Conservation (phyloP, 2,797 vertebrate genomes). For the Loris lydekkerianus region DNA sequence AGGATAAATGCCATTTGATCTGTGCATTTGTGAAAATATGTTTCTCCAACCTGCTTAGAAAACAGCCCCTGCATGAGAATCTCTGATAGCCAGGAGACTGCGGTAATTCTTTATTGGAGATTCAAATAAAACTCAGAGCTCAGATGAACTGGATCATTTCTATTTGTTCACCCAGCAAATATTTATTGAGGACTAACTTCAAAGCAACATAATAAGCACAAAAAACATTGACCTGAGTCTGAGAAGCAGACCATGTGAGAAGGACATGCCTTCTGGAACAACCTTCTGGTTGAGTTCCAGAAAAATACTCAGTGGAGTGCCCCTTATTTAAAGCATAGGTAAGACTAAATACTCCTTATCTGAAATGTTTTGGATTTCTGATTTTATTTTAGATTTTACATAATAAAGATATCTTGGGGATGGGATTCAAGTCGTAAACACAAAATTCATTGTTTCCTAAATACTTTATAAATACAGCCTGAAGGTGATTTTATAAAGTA, state of each 20-base stretch:
- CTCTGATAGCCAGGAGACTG: not conserved
- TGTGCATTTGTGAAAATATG: not conserved
- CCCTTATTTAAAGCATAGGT: not conserved
- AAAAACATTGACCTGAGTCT: slow-evolving; percentile 16
- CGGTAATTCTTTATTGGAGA: not conserved
- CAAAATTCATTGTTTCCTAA: not conserved
- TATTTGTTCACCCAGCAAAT: slow-evolving; percentile 16
- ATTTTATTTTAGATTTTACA: not conserved
- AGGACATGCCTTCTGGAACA: not conserved
- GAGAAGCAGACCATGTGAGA: not conserved
- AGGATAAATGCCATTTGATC: not conserved
- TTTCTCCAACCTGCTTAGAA: not conserved
- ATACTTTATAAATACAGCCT: not conserved
- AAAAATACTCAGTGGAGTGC: no score
- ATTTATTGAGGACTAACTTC: slow-evolving; percentile 1
- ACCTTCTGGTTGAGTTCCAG: not conserved
- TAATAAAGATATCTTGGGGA: not conserved
- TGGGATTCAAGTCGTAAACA: not conserved
- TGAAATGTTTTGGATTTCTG: not conserved
- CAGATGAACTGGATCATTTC: not conserved
- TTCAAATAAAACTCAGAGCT: slow-evolving; percentile 29
- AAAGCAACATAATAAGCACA: slow-evolving; percentile 22
- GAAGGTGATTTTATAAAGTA: not conserved
- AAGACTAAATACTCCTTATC: not conserved
- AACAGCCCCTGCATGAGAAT: not conserved